Evolutionary conservation across 2,888 invertebrate genomes (phyloP).

Genomic region (Epinotia ramella): DNA sequence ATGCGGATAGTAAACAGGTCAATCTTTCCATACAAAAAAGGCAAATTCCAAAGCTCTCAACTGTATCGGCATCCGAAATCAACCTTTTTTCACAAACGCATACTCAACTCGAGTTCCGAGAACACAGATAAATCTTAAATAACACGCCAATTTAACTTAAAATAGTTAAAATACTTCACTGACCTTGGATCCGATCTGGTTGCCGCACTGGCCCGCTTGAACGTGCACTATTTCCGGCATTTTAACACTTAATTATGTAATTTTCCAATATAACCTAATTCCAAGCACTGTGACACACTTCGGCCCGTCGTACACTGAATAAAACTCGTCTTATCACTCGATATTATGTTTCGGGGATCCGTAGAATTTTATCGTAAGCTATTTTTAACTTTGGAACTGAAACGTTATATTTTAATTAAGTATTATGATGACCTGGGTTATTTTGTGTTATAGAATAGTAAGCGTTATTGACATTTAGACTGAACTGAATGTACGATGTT

Average conservation of each 20-base stretch:
- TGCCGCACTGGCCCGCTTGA: slow-evolving; percentile 88
- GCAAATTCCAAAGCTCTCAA: no score
- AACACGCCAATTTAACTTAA: background rate
- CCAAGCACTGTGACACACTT: slow-evolving; percentile 11
- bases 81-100: no score
- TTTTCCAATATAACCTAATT: slow-evolving; percentile 16
- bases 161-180: background rate
- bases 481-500: background rate
- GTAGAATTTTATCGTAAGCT: slow-evolving; percentile 1
- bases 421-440: background rate
- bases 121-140: no score
- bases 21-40: no score
- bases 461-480: background rate
- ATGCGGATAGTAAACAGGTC: no score
- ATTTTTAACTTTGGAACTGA: background rate
- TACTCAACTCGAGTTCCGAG: no score
- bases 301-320: slow-evolving; percentile 4
- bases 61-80: no score
- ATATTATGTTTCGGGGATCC: slow-evolving; percentile 34
- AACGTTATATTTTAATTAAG: background rate
- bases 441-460: background rate
- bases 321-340: slow-evolving; percentile 14
- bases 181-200: slow-evolving; percentile 87
- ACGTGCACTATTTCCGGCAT: slow-evolving; percentile 89
- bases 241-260: slow-evolving; percentile 49